Conservation (phyloP, 2,888 invertebrate genomes). For the Ligdia adustata region DNA sequence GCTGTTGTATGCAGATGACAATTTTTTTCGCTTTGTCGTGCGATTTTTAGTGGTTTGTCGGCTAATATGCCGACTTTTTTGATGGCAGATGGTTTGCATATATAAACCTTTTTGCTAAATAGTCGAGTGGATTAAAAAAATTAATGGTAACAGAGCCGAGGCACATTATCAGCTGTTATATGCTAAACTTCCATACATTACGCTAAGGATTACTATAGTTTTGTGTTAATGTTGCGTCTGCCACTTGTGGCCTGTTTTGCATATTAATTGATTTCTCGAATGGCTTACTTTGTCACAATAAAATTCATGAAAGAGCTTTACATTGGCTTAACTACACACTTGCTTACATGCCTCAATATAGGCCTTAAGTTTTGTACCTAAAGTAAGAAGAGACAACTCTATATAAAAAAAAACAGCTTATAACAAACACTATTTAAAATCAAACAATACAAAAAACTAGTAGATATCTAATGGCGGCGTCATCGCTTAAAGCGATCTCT, state of each 20-base stretch:
- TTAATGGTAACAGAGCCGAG: slow-evolving; percentile 8
- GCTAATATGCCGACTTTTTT: slow-evolving; percentile 62
- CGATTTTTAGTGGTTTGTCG: slow-evolving; percentile 78
- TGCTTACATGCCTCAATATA: too few relatives aligned
- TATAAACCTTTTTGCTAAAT: slow-evolving; percentile 50
- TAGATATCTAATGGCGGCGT: too few relatives aligned
- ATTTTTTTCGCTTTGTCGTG: slow-evolving; percentile 66
- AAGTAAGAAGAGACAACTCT: too few relatives aligned
- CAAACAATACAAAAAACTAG: too few relatives aligned
- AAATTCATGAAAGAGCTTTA: slow-evolving; percentile 2
- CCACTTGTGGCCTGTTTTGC: slow-evolving; percentile 9
- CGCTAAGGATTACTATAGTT: slow-evolving; percentile 5
- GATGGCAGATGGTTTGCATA: slow-evolving; percentile 75
- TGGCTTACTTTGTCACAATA: slow-evolving; percentile 1
- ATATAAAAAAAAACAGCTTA: too few relatives aligned
- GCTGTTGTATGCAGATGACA: slow-evolving; percentile 83
- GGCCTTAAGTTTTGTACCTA: too few relatives aligned
- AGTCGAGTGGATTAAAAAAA: slow-evolving; percentile 42
- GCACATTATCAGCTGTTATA: slow-evolving; percentile 32
- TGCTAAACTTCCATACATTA: slow-evolving; percentile 27
- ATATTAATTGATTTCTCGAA: slow-evolving; percentile 9
- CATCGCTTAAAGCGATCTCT: too few relatives aligned
- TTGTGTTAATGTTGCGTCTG: slow-evolving; percentile 16
- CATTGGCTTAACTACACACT: too few relatives aligned
- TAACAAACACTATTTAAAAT: too few relatives aligned